A percentile compares a stretch with the other conserved stretches of the same genome.
phyloP scores from a whole-genome alignment of 92 coral and sea anemone genomes.

The Ricordea florida region DNA sequence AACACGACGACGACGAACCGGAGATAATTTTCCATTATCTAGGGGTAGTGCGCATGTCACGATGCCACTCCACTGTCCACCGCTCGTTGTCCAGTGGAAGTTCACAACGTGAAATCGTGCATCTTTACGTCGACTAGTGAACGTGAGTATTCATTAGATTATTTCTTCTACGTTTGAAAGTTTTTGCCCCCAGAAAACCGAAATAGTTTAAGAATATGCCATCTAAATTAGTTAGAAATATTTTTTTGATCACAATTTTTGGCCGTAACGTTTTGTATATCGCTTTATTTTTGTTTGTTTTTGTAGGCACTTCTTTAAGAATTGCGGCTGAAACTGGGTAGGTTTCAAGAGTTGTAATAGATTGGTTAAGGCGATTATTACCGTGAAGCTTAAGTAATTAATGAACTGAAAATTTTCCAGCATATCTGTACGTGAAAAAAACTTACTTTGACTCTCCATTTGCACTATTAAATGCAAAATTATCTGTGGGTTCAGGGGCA shows the following conservation, averaged over 20 bases:
- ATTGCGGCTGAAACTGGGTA: constrained; percentile 1
- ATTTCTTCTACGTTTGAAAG: constrained; percentile 3
- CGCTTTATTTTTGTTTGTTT: neutral
- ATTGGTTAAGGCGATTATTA: neutral
- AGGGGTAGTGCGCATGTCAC: neutral
- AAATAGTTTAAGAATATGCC: neutral
- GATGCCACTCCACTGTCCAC: neutral
- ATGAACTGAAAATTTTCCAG: constrained; percentile 11
- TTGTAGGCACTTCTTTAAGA: neutral
- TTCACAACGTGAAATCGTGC: neutral
- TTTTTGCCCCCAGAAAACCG: neutral
- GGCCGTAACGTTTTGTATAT: too few species aligned
- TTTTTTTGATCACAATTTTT: too few species aligned
- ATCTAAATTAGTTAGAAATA: too few species aligned
- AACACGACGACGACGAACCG: neutral
- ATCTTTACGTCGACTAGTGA: neutral
- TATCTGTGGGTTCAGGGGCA: neutral
- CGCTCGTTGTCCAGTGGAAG: neutral
- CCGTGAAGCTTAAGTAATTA: neutral
- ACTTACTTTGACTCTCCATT: neutral
- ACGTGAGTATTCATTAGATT: neutral
- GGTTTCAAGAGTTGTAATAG: neutral
- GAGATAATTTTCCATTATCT: neutral
- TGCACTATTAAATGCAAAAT: neutral
- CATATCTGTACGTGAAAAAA: neutral